Evolutionary conservation across 2,888 invertebrate genomes (phyloP), one percentile per base, ranked within the genome.

Genomic region (Diaphora mendica): DNA sequence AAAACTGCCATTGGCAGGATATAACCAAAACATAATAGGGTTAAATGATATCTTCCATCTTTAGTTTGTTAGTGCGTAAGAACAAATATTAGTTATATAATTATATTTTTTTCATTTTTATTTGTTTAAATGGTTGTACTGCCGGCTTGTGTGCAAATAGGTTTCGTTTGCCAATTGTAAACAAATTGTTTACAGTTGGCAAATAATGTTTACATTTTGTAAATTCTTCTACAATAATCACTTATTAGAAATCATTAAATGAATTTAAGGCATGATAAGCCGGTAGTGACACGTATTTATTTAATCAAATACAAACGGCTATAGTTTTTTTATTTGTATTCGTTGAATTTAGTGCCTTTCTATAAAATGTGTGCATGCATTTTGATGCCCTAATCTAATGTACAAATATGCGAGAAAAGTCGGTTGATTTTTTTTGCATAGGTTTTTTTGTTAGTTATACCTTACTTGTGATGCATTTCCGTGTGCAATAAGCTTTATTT

Each of bases 31-130:
- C 77, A 55, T 55, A 75, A 80, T 90, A 90, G 89, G 84, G 73
- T 87, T 88, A 86, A 85, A 86, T 78, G 75, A 84, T 80, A 88
- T 91, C 92, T 93, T 93, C 92, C 92, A 91, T 88, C 78, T 83
- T 89, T 90, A 83, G 87, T 93, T 93, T 87, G 81, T 89, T 92
- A 93, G 89, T 88, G 87, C 83, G 86, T 91, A 91, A 90, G 87
- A 82, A 84, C 84, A 87, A 89, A 87, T 83, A 84, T 86, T 79
- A 87, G 87, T 85, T 88, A 80, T 85, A 86, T 83, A 86, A 86
- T 87, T 44, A 44, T 83, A 76, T 82, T 75, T 80, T 82, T 87
- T 84, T 80, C 78, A 82, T 84, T 83, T 72, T 44, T 72, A 70
- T 80, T 81, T 79, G 83, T 84, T 81, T 82, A 77, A 80, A 78